Evolutionary conservation across 2,888 invertebrate genomes (phyloP), one percentile per base, ranked within the genome.

Genomic region (Noctua fimbriata): DNA sequence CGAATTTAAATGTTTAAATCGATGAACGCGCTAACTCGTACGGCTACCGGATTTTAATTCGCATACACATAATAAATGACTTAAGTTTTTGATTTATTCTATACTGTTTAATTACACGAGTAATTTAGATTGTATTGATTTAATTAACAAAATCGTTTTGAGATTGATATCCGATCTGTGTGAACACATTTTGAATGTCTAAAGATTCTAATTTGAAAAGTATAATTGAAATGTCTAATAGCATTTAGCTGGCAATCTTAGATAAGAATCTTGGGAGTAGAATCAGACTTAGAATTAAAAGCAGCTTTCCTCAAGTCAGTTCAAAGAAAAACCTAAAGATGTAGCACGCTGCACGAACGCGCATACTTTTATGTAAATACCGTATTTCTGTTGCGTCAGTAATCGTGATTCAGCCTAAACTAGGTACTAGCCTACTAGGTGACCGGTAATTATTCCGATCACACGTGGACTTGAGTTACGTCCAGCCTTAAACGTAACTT

Each of bases 391-490:
- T 94, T 95, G 93, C 94, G 94, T 94, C 94, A 95, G 91, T 91
- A 89, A 83, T 92, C 92, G 93, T 95, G 95, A 95, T 94, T 95
- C 94, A 95, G 91, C 92, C 90, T 91, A 92, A 93, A 91, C 92
- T 91, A 90, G 72, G 90, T 85, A 88, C 88, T 69, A 69, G 36
- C 41, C 18, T 80, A 44, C 69, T 89, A 88, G 89, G 90, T 90
- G 90, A 90, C 92, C 91, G 88, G 94, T 94, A 95, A 95, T 95
- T 96, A 96, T 96, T 96, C 96, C 89, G 92, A 94, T 93, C 95
- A 95, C 95, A 96, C 95, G 95, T 95, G 96, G 94, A 94, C 93
- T 94, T 93, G 92, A 92, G 94, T 95, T 95, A 95, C 93, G 92
- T 90, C 90, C 91, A 93, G 94, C 92, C 93, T 95, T 93, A 94